These are phyloP conservation scores for Amazonetta brasiliensis DNA, from an alignment of 2,797 vertebrate genomes.

Conservation along the genomic window DNA sequence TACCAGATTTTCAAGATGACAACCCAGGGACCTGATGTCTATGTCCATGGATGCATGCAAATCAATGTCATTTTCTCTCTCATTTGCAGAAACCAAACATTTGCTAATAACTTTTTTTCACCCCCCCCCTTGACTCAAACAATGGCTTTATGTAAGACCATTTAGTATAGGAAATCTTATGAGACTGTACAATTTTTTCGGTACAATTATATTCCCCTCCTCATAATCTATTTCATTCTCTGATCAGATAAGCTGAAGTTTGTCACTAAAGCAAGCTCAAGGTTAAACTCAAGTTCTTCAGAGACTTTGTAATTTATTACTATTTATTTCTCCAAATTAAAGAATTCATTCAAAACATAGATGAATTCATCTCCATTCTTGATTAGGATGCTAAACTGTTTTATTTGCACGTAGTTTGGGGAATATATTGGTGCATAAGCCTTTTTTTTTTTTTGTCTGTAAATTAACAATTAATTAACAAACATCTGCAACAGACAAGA, in stretches of 20 bases:
- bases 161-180: not conserved
- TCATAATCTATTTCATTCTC: not conserved
- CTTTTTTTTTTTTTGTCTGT: not conserved
- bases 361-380: not conserved
- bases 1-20: constrained; percentile 10
- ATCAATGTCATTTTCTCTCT: not conserved
- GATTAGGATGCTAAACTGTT: not conserved
- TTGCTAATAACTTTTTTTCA: constrained; percentile 12
- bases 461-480: not conserved
- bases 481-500: not conserved
- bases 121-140: not conserved
- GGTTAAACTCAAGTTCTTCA: not conserved
- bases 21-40: not conserved
- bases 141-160: not conserved
- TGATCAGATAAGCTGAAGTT: not conserved
- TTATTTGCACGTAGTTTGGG: not conserved
- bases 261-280: not conserved
- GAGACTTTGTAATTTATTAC: not conserved
- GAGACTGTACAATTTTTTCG: not conserved
- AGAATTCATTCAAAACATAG: not conserved
- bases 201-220: not conserved
- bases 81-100: constrained; percentile 19
- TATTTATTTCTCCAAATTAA: not conserved
- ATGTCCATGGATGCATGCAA: not conserved
- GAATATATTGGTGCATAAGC: not conserved